These are phyloP conservation scores for Trachythela sp. DNA, from an alignment of 64 coral and sea anemone genomes.

Conservation along the genomic window DNA sequence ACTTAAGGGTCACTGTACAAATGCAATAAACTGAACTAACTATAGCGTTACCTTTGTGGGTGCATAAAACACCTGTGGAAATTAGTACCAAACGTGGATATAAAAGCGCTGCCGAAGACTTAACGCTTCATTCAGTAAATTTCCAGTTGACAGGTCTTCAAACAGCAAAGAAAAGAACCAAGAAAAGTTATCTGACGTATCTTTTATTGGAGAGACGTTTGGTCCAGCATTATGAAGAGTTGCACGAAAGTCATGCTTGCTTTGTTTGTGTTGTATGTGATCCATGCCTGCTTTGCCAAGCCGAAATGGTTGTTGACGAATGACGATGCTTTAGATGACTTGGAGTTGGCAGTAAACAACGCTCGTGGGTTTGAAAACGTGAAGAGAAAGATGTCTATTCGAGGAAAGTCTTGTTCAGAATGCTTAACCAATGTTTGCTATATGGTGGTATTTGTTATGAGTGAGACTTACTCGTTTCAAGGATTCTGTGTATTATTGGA, in stretches of 20 bases:
- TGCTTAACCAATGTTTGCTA: no score
- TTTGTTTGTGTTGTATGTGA: background rate
- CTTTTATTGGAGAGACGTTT: no score
- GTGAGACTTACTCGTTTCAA: no score
- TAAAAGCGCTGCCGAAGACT: background rate
- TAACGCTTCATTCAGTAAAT: background rate
- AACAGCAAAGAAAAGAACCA: background rate
- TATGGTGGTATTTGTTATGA: no score
- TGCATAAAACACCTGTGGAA: background rate
- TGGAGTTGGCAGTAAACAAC: no score
- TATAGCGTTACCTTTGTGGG: no score
- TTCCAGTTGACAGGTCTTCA: background rate
- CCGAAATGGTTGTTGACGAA: background rate
- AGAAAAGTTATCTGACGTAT: no score
- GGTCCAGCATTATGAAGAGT: no score
- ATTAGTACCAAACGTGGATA: background rate
- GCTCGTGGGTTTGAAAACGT: no score
- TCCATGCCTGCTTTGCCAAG: background rate
- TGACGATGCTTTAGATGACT: background rate
- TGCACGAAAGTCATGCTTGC: background rate
- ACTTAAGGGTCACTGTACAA: background rate
- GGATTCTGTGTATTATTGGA: no score
- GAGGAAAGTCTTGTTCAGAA: no score
- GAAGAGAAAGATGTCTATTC: no score
- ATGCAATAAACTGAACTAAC: background rate